Base-by-base conservation (phyloP, 2,888 invertebrate species). In the Carpatolechia fugitivella region DNA sequence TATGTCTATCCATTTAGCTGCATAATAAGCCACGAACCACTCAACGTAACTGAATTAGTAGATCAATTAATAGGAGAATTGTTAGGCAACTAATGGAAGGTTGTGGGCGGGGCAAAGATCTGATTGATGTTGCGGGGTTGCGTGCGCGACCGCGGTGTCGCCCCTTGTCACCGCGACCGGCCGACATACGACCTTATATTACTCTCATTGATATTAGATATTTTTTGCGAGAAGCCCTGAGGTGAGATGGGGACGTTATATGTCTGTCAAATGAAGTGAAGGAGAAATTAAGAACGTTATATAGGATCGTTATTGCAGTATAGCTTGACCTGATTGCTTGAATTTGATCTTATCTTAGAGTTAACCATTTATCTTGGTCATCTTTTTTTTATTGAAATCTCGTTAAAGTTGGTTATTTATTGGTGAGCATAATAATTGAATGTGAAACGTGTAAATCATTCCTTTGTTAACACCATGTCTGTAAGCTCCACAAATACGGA, bases 61-160 rank as follows among this genome's bases (percentile, higher is more conserved):
- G 16, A 38, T 50, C 38, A 50, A 50, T 50, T 50, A 38, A 38
- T 50, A 38, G 24, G 29, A 20, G 20, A 38, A 50, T 50, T 20
- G 20, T 24, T 38, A 29, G 14, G n/a, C 10, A n/a, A 14, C 7
- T 50, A 50, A 50, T 50, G 38, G 50, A 24, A 36, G n/a, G 48
- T 8, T 49, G 8, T 18, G 40, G 18, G 40, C 10, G 40, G 8
- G 18, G 1, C 5, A 16, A 16, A 36, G 6, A 41, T 41, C 18
- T 41, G 40, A 41, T 41, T 41, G 40, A 41, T 41, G 40, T 11
- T 3, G 40, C 5, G 18, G 20, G 8, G 18, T 40, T 10, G 10
- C 10, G 40, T 16, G 8, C 40, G 24, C 24, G 24, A 24, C 24
- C n/a, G n/a, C n/a, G n/a, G n/a, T n/a, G n/a, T n/a, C n/a, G n/a